A percentile compares a stretch with the other conserved stretches of the same genome.
phyloP scores from a whole-genome alignment of 2,113 vertebrate species.

The Dasyornis broadbenti region DNA sequence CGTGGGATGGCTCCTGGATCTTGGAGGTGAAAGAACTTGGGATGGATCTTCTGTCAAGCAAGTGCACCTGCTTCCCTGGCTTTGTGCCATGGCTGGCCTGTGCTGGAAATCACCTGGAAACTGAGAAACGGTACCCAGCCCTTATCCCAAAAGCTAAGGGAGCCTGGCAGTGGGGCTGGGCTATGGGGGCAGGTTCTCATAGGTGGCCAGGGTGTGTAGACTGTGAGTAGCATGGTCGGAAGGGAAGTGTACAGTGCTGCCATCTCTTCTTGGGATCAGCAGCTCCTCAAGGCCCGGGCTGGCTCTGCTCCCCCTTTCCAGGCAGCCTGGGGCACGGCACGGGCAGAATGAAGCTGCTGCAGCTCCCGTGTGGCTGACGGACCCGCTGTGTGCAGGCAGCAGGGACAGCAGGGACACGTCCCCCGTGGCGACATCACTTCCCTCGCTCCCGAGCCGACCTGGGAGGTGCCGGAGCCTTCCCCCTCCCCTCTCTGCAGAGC shows the following conservation, averaged over 20 bases:
- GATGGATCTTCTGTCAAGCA: not conserved
- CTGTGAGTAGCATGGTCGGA: accelerated
- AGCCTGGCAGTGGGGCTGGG: not conserved
- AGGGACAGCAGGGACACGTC: not conserved
- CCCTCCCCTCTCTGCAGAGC: not conserved
- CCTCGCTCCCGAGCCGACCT: not conserved
- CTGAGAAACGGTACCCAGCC: not conserved
- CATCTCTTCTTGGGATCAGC: not conserved
- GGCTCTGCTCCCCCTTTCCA: not conserved
- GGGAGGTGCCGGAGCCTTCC: not conserved
- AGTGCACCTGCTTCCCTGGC: not conserved
- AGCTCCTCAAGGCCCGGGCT: not conserved
- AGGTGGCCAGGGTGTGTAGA: accelerated
- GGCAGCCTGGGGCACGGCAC: not conserved
- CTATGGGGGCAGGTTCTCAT: accelerated
- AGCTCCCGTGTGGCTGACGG: not conserved
- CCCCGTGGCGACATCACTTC: not conserved
- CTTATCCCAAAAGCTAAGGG: not conserved
- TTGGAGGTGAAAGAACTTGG: not conserved
- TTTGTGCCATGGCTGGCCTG: not conserved
- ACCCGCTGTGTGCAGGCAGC: not conserved
- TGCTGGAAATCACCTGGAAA: not conserved
- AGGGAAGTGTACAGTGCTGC: not conserved
- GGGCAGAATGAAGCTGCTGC: constrained; percentile 43
- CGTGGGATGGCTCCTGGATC: not conserved